These are phyloP conservation scores for Centropus unirufus DNA, from an alignment of 2,113 vertebrate genomes.

Conservation along the genomic window DNA sequence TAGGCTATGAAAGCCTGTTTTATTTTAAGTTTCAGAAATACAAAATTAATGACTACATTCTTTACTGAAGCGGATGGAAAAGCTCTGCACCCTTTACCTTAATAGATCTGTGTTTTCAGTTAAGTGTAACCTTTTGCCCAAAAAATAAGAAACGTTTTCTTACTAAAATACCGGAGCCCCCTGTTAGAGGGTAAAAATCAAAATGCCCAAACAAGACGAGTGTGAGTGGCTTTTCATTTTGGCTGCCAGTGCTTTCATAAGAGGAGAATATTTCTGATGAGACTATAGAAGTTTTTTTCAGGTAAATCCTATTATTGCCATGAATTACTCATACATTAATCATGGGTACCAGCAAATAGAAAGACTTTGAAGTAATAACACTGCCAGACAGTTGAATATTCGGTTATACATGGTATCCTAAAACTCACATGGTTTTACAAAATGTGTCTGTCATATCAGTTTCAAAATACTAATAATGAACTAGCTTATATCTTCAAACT, in stretches of 20 bases:
- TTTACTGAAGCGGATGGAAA: not conserved
- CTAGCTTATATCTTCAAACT: slow-evolving; percentile 66
- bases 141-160: not conserved
- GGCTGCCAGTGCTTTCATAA: not conserved
- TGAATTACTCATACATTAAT: not conserved
- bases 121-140: not conserved
- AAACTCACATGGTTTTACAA: slow-evolving; percentile 60
- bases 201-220: not conserved
- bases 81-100: not conserved
- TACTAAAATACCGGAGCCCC: not conserved
- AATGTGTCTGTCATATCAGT: slow-evolving; percentile 53
- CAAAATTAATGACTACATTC: not conserved
- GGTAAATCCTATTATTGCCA: not conserved
- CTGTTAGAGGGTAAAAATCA: not conserved
- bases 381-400: slow-evolving; percentile 13
- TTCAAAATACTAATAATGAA: slow-evolving; percentile 61
- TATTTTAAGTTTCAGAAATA: not conserved
- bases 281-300: not conserved
- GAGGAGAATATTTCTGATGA: not conserved
- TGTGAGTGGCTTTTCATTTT: not conserved
- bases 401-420: slow-evolving; percentile 26
- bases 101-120: not conserved
- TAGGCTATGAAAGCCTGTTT: not conserved
- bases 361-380: not conserved
- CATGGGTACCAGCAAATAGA: not conserved